Base-by-base conservation (phyloP, 2,888 invertebrate genomes). In the Drosophila mulleri region DNA sequence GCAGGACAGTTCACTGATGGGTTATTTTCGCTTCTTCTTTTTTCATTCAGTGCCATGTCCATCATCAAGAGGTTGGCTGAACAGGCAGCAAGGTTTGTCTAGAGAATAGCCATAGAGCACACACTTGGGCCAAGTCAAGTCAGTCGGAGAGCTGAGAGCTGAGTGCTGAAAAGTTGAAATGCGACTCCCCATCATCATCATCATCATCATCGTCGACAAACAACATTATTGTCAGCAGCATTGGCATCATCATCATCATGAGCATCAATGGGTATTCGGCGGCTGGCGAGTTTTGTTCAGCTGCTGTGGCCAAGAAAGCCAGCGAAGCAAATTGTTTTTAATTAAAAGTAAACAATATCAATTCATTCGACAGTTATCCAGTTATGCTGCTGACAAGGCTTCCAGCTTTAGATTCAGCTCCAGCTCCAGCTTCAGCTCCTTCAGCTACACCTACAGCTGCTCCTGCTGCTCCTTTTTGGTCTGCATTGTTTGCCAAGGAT, bases 271-370 rank as follows among this genome's bases (percentile, higher is more conserved):
- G 44, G 44, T 39, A 58, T 62, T 58, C 62, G 39, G 39, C 45
- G 57, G 50, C 67, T 42, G 64, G 23, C 50, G 58, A 69, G 63
- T n/a, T n/a, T 78, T 72, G 54, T 61, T 53, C 48, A 62, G 66
- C 58, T 63, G 75, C 72, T 70, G 59, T 74, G 82, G 83, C 84
- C 84, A 80, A 78, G 86, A 76, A 84, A 80, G 81, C 83, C 81
- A 88, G 84, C 87, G 87, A 84, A 88, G 87, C 87, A 87, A 87
- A 87, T 84, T 87, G 87, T 86, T 87, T 87, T 87, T 87, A 87
- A 87, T 87, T 87, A 87, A 87, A 87, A 88, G 86, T 80, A 88
- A 88, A 87, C 87, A 87, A 88, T 86, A 86, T 87, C 88, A 87
- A 82, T 88, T 86, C 88, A 83, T 87, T 88, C 87, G 87, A 87